Conservation (phyloP, 2,113 vertebrate genomes). For the Fregata magnificens region DNA sequence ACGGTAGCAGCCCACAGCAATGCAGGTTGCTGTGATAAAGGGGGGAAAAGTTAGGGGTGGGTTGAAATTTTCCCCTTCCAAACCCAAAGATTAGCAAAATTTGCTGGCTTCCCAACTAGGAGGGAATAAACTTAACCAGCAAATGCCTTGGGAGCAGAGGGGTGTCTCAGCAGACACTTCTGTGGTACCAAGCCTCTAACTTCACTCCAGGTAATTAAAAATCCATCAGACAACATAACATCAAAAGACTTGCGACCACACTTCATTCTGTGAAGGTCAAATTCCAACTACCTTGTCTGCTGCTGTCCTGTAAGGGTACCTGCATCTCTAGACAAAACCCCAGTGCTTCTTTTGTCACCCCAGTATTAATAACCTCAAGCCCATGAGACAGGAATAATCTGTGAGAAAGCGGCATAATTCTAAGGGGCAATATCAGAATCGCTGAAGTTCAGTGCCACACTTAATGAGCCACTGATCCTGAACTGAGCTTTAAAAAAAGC, state of each 20-base stretch:
- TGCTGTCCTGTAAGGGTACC: background rate
- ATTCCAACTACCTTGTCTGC: background rate
- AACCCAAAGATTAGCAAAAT: background rate
- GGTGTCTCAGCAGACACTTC: background rate
- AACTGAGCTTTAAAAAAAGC: slow-evolving; percentile 30
- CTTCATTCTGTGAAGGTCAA: background rate
- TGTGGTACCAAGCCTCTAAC: background rate
- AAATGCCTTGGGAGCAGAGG: background rate
- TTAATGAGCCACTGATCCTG: slow-evolving; percentile 43
- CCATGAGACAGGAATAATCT: background rate
- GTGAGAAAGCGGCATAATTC: slow-evolving; percentile 15
- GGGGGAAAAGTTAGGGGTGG: background rate
- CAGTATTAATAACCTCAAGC: background rate
- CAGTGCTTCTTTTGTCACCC: background rate
- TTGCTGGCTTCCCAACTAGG: background rate
- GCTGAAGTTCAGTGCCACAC: slow-evolving; percentile 11
- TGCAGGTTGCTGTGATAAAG: background rate
- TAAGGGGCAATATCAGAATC: background rate
- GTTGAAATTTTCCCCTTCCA: background rate
- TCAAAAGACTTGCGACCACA: background rate
- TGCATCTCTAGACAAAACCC: background rate
- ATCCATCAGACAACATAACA: background rate
- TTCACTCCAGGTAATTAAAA: background rate
- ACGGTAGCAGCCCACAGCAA: background rate
- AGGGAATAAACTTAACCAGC: background rate